phyloP scores from a whole-genome alignment of 1,140 invertebrate genomes.

The Anastatus disparis region DNA sequence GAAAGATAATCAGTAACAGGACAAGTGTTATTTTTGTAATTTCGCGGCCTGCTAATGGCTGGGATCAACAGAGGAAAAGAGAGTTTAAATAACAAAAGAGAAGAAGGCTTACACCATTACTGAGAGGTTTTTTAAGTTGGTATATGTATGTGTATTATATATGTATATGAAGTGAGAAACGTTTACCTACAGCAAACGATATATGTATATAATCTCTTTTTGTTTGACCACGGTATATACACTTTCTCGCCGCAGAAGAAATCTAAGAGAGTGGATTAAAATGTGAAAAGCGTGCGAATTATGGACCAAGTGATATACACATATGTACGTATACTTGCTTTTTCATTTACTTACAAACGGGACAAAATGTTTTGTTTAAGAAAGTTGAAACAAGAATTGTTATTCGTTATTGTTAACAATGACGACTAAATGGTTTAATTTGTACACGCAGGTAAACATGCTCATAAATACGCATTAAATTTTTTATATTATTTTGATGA shows the following conservation, averaged over 20 bases:
- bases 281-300: constrained; percentile 1
- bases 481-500: too few relatives aligned
- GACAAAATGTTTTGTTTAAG: neutral
- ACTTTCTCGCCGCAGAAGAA: constrained; percentile 8
- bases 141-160: too few relatives aligned
- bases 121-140: too few relatives aligned
- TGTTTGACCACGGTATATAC: neutral
- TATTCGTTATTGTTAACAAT: too few relatives aligned
- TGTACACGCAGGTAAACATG: too few relatives aligned
- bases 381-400: too few relatives aligned
- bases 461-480: too few relatives aligned
- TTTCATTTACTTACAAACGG: neutral
- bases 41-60: constrained; percentile 51
- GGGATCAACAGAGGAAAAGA: neutral
- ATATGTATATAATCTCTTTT: too few relatives aligned
- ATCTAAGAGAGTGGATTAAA: constrained; percentile 35
- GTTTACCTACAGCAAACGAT: constrained; percentile 34
- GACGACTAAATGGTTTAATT: too few relatives aligned
- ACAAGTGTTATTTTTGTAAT: constrained; percentile 63
- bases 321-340: neutral
- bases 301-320: neutral
- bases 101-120: neutral
- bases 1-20: too few relatives aligned
- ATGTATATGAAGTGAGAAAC: neutral
- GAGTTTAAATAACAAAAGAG: constrained; percentile 29